Evolutionary conservation across 2,888 invertebrate species (phyloP), one percentile per base, ranked within the genome.

Genomic region (Acholoe squamosa): DNA sequence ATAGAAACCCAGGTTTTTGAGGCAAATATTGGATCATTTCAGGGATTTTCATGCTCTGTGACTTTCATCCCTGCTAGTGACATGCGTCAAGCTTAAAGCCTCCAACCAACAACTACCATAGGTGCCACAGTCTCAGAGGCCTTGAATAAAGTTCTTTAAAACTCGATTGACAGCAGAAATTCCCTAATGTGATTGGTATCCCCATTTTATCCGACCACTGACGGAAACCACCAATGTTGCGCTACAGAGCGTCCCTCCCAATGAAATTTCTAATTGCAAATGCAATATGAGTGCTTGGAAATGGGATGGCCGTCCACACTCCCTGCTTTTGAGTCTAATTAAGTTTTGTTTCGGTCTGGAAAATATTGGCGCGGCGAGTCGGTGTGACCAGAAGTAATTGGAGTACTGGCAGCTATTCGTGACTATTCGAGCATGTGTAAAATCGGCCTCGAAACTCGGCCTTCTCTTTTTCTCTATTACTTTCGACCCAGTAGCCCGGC

Each of bases 151-250:
- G 28, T 61, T 7, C 7, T 71, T 71, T 71, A 71, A 71, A 71
- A 71, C 31, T 28, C 14, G 28, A 28, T 25, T 71, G 25, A 28
- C 71, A 71, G 28, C 28, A 25, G 71, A 71, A 71, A 71, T 71
- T 71, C 71, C 28, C 71, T 71, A 71, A 71, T 71, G 71, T 71
- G 25, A 71, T 71, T 71, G 71, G 28, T 71, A 28, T 71, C 71
- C 43, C 19, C 25, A 28, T 71, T 71, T 25, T 71, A 28, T 28
- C 28, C 31, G 7, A 7, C 28, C 28, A 5, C 71, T 28, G 71
- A 28, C 71, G 25, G 71, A 71, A 71, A 71, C 31, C 71, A 71
- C 71, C 5, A 28, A 28, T 28, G 31, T 7, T 16, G 19, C 71
- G 5, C 31, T 25, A 28, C 31, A 28, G 61, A n/a, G n/a, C 61